Percentiles rank a stretch among this genome's conserved stretches.
Conservation (phyloP, 2,113 vertebrate genomes). For the Epinephelus moara region DNA sequence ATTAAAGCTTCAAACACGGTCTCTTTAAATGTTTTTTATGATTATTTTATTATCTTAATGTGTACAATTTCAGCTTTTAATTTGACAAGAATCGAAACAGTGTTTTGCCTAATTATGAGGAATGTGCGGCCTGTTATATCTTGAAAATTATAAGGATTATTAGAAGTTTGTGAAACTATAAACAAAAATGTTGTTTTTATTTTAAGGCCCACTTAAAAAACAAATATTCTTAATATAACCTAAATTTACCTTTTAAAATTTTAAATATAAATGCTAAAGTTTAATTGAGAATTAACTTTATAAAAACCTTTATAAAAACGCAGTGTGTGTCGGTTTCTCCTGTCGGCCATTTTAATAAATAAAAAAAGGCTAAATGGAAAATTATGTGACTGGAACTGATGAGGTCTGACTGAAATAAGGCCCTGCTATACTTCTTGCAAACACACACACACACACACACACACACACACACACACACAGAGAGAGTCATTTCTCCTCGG, state of each 20-base stretch:
- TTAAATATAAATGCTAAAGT: too few relatives aligned
- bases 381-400: neutral
- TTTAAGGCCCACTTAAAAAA: too few relatives aligned
- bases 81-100: neutral
- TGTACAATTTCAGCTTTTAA: neutral
- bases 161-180: neutral
- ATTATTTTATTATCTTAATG: neutral
- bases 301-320: too few relatives aligned
- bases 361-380: neutral
- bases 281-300: neutral
- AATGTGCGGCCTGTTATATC: neutral
- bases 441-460: slow-evolving; percentile 21
- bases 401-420: neutral
- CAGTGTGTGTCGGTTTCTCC: neutral
- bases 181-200: neutral
- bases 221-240: too few relatives aligned
- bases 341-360: neutral
- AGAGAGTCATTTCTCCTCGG: neutral
- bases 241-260: too few relatives aligned
- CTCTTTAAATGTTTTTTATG: neutral
- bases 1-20: neutral
- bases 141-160: neutral
- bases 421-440: neutral
- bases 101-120: neutral
- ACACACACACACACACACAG: neutral